phyloP scores from a whole-genome alignment of 2,888 invertebrate genomes.

The Zonitis immaculata region DNA sequence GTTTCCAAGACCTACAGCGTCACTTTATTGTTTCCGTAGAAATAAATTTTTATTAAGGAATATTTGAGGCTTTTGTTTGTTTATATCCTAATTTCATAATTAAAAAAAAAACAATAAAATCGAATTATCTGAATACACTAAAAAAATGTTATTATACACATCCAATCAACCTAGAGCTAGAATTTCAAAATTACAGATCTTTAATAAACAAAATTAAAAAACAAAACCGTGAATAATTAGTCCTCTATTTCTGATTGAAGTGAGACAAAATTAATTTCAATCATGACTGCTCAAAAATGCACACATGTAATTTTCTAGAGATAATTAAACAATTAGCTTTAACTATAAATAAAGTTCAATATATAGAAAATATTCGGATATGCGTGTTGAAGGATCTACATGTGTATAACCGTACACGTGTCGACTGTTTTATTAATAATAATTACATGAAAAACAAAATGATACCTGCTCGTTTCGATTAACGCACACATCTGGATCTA shows the following conservation, averaged over 20 bases:
- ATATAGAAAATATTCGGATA: neutral
- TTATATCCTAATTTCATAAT: neutral
- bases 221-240: too few relatives aligned
- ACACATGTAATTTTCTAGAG: neutral
- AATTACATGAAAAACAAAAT: too few relatives aligned
- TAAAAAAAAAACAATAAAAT: conserved; percentile 2
- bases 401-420: neutral
- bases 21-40: conserved; percentile 14
- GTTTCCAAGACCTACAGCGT: conserved; percentile 7
- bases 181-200: too few relatives aligned
- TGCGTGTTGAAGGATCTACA: neutral
- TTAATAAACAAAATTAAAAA: too few relatives aligned
- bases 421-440: neutral
- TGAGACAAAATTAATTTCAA: neutral
- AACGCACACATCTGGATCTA: too few relatives aligned
- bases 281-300: neutral
- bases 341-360: neutral
- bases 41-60: conserved; percentile 4
- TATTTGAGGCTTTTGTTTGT: neutral
- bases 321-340: neutral
- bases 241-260: too few relatives aligned
- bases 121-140: neutral
- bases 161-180: too few relatives aligned
- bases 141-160: conserved; percentile 2
- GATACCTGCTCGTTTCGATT: too few relatives aligned